Evolutionary conservation across 2,888 invertebrate genomes (phyloP).

Genomic region (Camponotus fellah): DNA sequence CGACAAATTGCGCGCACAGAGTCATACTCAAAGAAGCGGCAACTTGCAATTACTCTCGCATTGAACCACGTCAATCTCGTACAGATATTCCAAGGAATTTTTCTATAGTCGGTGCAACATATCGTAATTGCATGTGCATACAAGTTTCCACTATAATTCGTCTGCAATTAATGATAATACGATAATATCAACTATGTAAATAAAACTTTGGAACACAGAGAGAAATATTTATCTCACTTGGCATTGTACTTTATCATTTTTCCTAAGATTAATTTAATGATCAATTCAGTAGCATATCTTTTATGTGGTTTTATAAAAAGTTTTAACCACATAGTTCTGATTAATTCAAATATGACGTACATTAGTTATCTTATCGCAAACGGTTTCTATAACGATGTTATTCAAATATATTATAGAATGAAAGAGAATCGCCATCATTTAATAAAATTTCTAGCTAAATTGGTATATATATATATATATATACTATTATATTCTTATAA

Average conservation of each 20-base stretch:
- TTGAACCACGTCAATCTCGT: neutral
- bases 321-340: constrained; percentile 15
- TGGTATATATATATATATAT: no score
- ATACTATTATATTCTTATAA: no score
- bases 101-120: neutral
- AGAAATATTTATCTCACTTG: neutral
- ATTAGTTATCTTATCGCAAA: constrained; percentile 30
- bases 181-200: neutral
- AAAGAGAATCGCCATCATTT: neutral
- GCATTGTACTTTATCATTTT: neutral
- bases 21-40: constrained; percentile 8
- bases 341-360: constrained; percentile 8
- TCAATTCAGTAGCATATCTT: constrained; percentile 10
- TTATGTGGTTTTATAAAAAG: neutral
- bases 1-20: constrained; percentile 7
- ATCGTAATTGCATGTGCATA: neutral
- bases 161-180: neutral
- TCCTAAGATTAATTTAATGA: neutral
- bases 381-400: neutral
- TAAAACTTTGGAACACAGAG: neutral
- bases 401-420: neutral
- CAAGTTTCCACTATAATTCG: neutral
- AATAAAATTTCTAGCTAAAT: neutral
- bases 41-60: neutral
- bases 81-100: neutral